Conservation (phyloP, 2,113 vertebrate genomes). For the Orycteropus afer region DNA sequence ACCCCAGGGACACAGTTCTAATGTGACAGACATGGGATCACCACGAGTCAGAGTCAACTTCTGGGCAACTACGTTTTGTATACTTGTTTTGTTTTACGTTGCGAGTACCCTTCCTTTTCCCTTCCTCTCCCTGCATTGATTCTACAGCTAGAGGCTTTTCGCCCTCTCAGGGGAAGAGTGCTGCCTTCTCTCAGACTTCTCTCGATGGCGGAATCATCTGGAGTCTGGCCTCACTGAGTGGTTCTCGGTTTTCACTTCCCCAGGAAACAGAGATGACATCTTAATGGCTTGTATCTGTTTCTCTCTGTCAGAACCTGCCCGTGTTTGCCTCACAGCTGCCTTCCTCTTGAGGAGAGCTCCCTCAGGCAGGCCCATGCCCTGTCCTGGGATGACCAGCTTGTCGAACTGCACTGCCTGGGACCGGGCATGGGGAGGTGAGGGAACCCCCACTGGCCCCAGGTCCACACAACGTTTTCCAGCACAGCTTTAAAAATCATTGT, state of each 20-base stretch:
- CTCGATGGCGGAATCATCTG: neutral
- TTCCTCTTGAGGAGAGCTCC: too few species aligned
- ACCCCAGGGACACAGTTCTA: neutral
- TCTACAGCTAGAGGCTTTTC: neutral
- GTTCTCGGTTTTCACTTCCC: neutral
- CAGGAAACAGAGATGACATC: neutral
- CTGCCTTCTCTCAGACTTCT: neutral
- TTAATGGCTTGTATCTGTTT: neutral
- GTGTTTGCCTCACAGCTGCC: rapidly evolving
- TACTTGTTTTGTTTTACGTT: neutral
- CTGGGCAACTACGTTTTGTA: neutral
- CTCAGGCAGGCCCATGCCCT: neutral
- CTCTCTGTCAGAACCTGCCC: neutral
- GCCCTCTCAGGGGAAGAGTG: neutral
- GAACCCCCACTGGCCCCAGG: neutral
- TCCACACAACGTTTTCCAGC: neutral
- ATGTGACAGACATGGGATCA: neutral
- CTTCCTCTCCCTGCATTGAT: neutral
- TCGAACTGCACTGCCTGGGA: neutral
- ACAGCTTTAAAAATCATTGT: neutral
- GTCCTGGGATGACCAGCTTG: rapidly evolving
- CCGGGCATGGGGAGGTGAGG: neutral
- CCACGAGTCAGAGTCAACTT: neutral
- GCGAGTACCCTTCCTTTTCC: neutral
- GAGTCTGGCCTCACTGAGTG: rapidly evolving